Evolutionary conservation across 1,140 invertebrate genomes (phyloP), one percentile per base, ranked within the genome.

Genomic region (Leptinotarsa lineolata): DNA sequence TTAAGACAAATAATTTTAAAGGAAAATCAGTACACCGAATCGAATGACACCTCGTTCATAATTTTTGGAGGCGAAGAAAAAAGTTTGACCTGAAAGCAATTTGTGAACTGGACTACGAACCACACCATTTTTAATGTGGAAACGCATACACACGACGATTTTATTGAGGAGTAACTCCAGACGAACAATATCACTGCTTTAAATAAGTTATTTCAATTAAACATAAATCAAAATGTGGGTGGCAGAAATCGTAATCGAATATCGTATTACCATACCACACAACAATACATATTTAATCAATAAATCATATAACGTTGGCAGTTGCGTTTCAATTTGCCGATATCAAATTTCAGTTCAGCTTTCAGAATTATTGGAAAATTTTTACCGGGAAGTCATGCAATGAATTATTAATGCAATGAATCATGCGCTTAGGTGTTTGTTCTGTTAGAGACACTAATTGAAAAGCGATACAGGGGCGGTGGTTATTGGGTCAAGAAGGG

Each of bases 191-290:
- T 54, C 48, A 54, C 48, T 54, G 15, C 48, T 54, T 54, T 54
- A 54, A 54, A 54, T 54, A 54, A 54, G 48, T 54, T 54, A 54
- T 54, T 54, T 54, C 48, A 54, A 54, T 54, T 54, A 54, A n/a
- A 54, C 48, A 54, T 54, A 54, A 54, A 54, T 54, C 48, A 54
- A 54, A 54, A 16, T 54, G 48, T 54, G 48, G 48, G 48, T 54
- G 48, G 48, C 13, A 54, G 15, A 54, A n/a, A 54, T 54, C n/a
- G 48, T 54, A 54, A 54, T 54, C 48, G 48, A 54, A 54, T 54
- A 54, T 54, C 48, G 15, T 11, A 54, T 54, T 54, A 54, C 48
- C 48, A 54, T 54, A 54, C 48, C 48, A n/a, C 48, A 54, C 48
- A 54, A n/a, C 3, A n/a, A 13, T 54, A 54, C 48, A 54, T 54